A percentile compares a stretch with the other conserved stretches of the same genome.
Conservation (phyloP, 2,888 invertebrate species). For the Hemicrepidius hirtus region DNA sequence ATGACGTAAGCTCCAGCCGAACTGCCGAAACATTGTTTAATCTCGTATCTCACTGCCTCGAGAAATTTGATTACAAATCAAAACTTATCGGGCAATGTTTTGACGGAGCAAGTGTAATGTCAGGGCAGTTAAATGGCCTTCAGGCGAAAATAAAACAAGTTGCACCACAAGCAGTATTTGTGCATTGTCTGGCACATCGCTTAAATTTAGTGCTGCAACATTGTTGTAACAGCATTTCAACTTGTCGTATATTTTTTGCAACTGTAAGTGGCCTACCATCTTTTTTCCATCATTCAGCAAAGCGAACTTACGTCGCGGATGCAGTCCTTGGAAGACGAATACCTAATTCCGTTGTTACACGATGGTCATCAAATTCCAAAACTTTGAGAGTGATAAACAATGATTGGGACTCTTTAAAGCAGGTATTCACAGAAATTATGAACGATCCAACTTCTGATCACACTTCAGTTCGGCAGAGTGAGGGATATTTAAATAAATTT, state of each 20-base stretch:
- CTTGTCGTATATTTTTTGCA: slow-evolving; percentile 57
- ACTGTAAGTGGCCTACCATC: slow-evolving; percentile 51
- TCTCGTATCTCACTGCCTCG: slow-evolving; percentile 43
- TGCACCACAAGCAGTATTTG: background rate
- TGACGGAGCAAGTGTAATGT: slow-evolving; percentile 56
- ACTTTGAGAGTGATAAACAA: slow-evolving; percentile 42
- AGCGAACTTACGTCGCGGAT: slow-evolving; percentile 30
- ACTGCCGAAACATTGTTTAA: slow-evolving; percentile 51
- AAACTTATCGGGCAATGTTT: slow-evolving; percentile 53
- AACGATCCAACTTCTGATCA: slow-evolving; percentile 49
- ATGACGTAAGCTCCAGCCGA: slow-evolving; percentile 35
- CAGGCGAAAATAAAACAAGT: background rate
- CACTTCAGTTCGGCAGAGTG: slow-evolving; percentile 49
- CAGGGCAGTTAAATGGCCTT: background rate
- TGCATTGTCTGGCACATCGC: slow-evolving; percentile 46
- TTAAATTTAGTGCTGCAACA: slow-evolving; percentile 54
- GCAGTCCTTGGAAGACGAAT: background rate
- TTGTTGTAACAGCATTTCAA: slow-evolving; percentile 43
- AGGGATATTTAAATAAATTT: slow-evolving; percentile 53
- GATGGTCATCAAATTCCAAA: slow-evolving; percentile 53
- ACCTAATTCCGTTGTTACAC: slow-evolving; percentile 48
- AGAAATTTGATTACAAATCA: background rate
- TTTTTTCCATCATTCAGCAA: slow-evolving; percentile 55
- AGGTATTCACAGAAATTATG: slow-evolving; percentile 52
- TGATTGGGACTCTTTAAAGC: slow-evolving; percentile 56